Conservation (phyloP, 2,888 invertebrate species). For the Atherix ibis region DNA sequence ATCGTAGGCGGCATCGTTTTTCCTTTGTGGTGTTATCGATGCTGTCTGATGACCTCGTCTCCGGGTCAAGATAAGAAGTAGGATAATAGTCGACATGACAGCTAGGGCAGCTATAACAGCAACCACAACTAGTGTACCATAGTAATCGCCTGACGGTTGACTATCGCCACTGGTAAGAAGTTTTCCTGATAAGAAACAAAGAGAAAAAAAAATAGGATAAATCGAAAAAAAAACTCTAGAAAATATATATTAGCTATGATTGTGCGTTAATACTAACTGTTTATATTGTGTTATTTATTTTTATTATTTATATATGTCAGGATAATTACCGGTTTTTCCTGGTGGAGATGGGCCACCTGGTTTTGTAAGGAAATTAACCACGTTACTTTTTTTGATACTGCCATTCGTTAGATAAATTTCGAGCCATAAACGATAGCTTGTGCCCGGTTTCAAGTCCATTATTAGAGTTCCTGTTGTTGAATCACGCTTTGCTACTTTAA, state of each 20-base stretch:
- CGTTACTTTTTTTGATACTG: conserved; percentile 77
- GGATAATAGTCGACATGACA: conserved; percentile 62
- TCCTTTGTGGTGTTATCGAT: conserved; percentile 64
- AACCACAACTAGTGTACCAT: conserved; percentile 74
- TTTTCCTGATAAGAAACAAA: conserved; percentile 31
- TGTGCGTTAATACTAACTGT: not conserved
- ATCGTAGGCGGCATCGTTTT: conserved; percentile 78
- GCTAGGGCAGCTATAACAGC: conserved; percentile 76
- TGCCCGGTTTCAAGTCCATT: conserved; percentile 56
- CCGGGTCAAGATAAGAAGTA: conserved; percentile 63
- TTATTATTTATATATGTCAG: not conserved
- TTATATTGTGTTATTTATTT: too few relatives aligned
- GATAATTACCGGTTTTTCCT: conserved; percentile 24
- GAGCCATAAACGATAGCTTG: conserved; percentile 73
- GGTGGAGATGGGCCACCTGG: conserved; percentile 42
- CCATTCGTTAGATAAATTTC: conserved; percentile 83
- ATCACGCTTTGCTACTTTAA: conserved; percentile 59
- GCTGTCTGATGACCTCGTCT: conserved; percentile 54
- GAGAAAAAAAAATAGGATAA: not conserved
- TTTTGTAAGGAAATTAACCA: conserved; percentile 74
- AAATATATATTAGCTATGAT: not conserved
- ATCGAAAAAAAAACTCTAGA: not conserved
- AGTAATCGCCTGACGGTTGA: conserved; percentile 52
- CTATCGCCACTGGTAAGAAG: conserved; percentile 31
- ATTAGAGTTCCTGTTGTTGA: conserved; percentile 49